These are phyloP conservation scores for Zonitis immaculata DNA, from an alignment of 2,888 invertebrate genomes.

Conservation along the genomic window DNA sequence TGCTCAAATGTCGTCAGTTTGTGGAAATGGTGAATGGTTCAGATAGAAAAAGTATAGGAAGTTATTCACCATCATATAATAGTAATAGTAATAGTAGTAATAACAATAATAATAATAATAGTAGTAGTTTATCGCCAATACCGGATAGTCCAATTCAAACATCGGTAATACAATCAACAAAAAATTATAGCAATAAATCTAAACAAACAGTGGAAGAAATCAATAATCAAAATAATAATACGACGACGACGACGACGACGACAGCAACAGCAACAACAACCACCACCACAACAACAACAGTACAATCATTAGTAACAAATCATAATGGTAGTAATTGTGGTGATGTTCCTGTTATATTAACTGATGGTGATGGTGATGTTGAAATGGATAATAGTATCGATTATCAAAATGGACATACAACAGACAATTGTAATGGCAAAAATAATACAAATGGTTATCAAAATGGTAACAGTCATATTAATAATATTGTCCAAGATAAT, in stretches of 20 bases:
- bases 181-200: slow-evolving; percentile 46
- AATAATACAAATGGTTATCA: slow-evolving; percentile 54
- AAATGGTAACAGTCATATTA: slow-evolving; percentile 54
- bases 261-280: slow-evolving; percentile 18
- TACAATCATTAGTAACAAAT: not conserved
- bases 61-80: slow-evolving; percentile 38
- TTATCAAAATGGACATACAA: slow-evolving; percentile 44
- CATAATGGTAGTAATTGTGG: slow-evolving; percentile 29
- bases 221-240: slow-evolving; percentile 52
- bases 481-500: slow-evolving; percentile 34
- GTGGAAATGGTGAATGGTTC: slow-evolving; percentile 97
- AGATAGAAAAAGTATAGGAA: slow-evolving; percentile 51
- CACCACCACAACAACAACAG: slow-evolving; percentile 20
- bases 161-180: slow-evolving; percentile 80
- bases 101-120: slow-evolving; percentile 20
- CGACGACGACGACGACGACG: slow-evolving; percentile 16
- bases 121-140: slow-evolving; percentile 36
- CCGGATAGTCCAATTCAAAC: slow-evolving; percentile 61
- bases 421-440: slow-evolving; percentile 32
- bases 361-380: slow-evolving; percentile 52
- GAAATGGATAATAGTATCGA: slow-evolving; percentile 52
- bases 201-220: slow-evolving; percentile 47
- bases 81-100: slow-evolving; percentile 21
- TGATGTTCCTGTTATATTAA: slow-evolving; percentile 37
- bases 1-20: slow-evolving; percentile 96